These are phyloP conservation scores for Merops nubicus DNA, from an alignment of 2,113 vertebrate species.

Conservation along the genomic window DNA sequence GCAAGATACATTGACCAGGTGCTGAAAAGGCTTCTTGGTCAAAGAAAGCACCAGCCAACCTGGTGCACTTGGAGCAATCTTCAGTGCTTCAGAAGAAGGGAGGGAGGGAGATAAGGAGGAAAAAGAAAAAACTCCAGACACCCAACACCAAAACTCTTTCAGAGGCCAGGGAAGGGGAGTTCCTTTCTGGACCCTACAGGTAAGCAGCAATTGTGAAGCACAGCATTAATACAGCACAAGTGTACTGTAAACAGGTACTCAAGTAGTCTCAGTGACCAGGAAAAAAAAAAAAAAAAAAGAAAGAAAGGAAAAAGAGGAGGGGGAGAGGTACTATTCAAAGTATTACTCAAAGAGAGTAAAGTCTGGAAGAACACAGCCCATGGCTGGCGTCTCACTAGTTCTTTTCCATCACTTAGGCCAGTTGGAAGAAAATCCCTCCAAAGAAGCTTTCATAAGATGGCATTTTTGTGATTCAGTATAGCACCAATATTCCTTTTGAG, in stretches of 20 bases:
- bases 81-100: background rate
- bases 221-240: background rate
- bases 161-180: background rate
- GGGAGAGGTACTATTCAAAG: conserved; percentile 18
- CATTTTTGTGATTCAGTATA: conserved; percentile 49
- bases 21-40: background rate
- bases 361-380: conserved; percentile 24
- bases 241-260: conserved; percentile 32
- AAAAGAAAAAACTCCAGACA: background rate
- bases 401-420: conserved; percentile 26
- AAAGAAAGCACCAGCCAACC: background rate
- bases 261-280: background rate
- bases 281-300: background rate
- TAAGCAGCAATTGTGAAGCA: background rate
- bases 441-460: conserved; percentile 55
- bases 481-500: conserved; percentile 63
- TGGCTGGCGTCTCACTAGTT: conserved; percentile 46
- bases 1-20: background rate
- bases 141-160: background rate
- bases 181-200: background rate
- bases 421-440: conserved; percentile 62
- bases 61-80: background rate
- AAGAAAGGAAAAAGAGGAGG: background rate
- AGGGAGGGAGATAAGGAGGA: background rate
- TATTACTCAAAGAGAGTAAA: background rate